phyloP scores from a whole-genome alignment of 1,140 invertebrate species.

The Drosophila fuyamai region DNA sequence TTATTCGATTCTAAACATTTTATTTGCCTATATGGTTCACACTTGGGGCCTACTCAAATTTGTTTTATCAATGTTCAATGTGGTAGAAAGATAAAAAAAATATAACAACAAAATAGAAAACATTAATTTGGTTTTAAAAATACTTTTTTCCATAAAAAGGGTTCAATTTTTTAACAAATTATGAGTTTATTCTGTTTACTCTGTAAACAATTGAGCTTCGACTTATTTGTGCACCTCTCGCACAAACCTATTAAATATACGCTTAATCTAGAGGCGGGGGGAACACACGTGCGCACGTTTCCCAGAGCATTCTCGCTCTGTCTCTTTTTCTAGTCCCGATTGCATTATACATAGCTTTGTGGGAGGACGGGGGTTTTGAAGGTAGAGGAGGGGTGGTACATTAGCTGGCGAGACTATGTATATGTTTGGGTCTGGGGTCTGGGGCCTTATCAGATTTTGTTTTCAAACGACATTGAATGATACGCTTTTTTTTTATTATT shows the following conservation, averaged over 20 bases:
- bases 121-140: too few relatives aligned
- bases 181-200: too few relatives aligned
- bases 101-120: too few relatives aligned
- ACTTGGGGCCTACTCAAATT: too few relatives aligned
- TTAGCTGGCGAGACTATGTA: conserved; percentile 17
- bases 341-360: conserved; percentile 4
- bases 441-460: conserved; percentile 69
- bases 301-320: conserved; percentile 28
- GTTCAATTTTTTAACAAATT: too few relatives aligned
- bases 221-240: conserved; percentile 24
- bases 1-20: too few relatives aligned
- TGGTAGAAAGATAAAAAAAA: too few relatives aligned
- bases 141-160: too few relatives aligned
- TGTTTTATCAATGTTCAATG: too few relatives aligned
- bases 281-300: conserved; percentile 47
- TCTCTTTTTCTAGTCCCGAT: conserved; percentile 22
- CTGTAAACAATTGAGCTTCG: conserved; percentile 22
- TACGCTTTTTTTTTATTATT: conserved; percentile 43
- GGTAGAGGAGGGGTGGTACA: conserved; percentile 6
- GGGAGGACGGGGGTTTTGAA: neutral
- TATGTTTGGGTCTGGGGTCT: conserved; percentile 61
- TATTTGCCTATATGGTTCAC: too few relatives aligned
- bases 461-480: conserved; percentile 70
- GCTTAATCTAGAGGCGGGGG: conserved; percentile 30
- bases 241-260: conserved; percentile 24